Evolutionary conservation across 2,888 invertebrate species (phyloP).

Genomic region (Nemoura dubitans): DNA sequence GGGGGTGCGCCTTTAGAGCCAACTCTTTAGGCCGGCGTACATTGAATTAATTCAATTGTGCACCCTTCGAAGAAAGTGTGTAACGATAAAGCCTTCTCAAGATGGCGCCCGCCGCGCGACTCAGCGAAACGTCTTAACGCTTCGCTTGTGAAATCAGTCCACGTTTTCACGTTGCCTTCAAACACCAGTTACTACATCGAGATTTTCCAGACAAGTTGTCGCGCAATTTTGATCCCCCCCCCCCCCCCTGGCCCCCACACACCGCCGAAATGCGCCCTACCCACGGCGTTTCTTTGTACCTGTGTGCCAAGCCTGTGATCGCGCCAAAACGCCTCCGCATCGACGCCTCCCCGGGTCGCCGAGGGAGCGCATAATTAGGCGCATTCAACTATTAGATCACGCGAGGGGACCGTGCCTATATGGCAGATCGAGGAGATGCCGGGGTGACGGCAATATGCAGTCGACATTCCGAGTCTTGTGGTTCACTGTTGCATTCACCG

Average conservation of each 20-base stretch:
- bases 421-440: too few species aligned
- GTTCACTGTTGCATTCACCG: not conserved
- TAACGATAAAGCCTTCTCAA: not conserved
- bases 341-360: not conserved
- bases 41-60: not conserved
- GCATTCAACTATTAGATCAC: not conserved
- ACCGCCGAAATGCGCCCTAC: not conserved
- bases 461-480: too few species aligned
- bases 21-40: not conserved
- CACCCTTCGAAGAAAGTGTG: not conserved
- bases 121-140: not conserved
- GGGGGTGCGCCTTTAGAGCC: not conserved
- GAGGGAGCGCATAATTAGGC: not conserved
- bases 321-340: not conserved
- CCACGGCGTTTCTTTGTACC: not conserved
- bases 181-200: not conserved
- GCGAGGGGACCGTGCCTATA: too few species aligned
- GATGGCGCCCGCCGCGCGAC: too few species aligned
- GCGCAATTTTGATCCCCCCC: not conserved
- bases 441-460: too few species aligned
- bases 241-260: too few species aligned
- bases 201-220: not conserved
- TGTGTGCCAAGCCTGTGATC: not conserved
- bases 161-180: not conserved
- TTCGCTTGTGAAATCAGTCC: not conserved